Percentiles rank a stretch among this genome's conserved stretches.
Conservation (phyloP, 1,140 invertebrate species). For the Drosophila bocki region DNA sequence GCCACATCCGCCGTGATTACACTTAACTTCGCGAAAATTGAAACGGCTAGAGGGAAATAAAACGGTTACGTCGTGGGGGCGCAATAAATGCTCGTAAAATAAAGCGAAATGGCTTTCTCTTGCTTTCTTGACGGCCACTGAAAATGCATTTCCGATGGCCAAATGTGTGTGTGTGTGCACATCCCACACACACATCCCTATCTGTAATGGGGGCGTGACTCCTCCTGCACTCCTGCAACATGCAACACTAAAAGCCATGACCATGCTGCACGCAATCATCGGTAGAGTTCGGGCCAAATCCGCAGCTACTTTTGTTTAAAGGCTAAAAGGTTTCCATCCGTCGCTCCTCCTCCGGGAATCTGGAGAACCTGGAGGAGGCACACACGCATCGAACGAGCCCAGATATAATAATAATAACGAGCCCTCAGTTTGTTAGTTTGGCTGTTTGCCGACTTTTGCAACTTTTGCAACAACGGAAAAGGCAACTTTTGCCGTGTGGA, state of each 20-base stretch:
- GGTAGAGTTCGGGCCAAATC: constrained; percentile 52
- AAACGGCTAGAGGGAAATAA: constrained; percentile 59
- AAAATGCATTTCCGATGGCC: constrained; percentile 73
- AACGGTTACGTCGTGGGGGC: constrained; percentile 48
- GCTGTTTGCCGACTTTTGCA: constrained; percentile 72
- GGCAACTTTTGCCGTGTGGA: constrained; percentile 56
- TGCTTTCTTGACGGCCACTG: constrained; percentile 80
- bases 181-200: not conserved
- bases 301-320: constrained; percentile 74
- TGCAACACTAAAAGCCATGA: constrained; percentile 73
- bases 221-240: constrained; percentile 35
- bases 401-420: constrained; percentile 79
- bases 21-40: constrained; percentile 69
- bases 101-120: constrained; percentile 79
- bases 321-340: constrained; percentile 58
- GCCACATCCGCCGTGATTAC: constrained; percentile 50
- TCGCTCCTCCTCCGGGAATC: not conserved
- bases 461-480: constrained; percentile 57
- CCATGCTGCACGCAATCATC: constrained; percentile 73
- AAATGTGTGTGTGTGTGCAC: constrained; percentile 20
- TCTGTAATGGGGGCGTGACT: constrained; percentile 56
- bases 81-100: constrained; percentile 78
- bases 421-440: constrained; percentile 67
- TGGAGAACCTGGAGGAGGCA: constrained; percentile 4
- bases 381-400: constrained; percentile 61